Evolutionary conservation across 2,113 vertebrate species (phyloP).

Genomic region (Leuciscus idus): DNA sequence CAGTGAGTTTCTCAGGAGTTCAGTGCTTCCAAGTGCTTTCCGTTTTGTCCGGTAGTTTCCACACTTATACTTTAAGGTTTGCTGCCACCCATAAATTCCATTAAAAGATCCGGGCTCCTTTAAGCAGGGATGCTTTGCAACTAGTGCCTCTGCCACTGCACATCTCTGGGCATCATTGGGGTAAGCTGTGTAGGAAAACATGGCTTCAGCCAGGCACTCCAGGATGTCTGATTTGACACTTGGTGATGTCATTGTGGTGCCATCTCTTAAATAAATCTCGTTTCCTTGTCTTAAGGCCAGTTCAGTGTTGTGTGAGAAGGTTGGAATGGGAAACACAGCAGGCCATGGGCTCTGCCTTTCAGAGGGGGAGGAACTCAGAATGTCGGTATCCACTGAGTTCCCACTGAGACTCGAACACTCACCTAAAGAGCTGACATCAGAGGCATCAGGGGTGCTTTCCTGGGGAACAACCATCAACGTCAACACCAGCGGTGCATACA

Average conservation of each 20-base stretch:
- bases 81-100: constrained; percentile 20
- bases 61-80: constrained; percentile 13
- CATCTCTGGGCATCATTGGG: not conserved
- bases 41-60: not conserved
- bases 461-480: no score
- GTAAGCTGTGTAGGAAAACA: not conserved
- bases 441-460: no score
- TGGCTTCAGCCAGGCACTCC: not conserved
- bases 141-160: not conserved
- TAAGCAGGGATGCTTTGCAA: no score
- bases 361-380: not conserved
- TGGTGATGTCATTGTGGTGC: not conserved
- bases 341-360: not conserved
- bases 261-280: not conserved
- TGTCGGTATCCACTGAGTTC: not conserved
- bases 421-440: not conserved
- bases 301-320: not conserved
- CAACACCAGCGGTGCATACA: no score
- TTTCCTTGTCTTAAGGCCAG: not conserved
- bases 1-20: constrained; percentile 2
- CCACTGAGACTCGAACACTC: not conserved
- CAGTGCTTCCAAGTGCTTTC: not conserved
- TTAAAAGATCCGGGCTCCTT: not conserved
- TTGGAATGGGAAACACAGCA: not conserved
- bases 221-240: not conserved